These are phyloP conservation scores for Thymallus thymallus DNA, from an alignment of 2,113 vertebrate genomes.

Conservation along the genomic window DNA sequence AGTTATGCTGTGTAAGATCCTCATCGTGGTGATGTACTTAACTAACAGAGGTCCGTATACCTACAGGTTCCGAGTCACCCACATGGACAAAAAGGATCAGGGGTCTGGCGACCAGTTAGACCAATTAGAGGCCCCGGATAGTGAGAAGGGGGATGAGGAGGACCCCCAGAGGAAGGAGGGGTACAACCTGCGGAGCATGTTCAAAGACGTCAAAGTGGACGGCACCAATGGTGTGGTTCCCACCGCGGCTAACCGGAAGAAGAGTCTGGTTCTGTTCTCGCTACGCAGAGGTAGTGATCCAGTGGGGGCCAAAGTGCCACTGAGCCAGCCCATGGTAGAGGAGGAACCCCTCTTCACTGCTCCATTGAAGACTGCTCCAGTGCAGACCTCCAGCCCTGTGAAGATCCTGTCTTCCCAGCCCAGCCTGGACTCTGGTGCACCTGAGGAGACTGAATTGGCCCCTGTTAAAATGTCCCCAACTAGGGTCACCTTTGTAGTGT, in stretches of 20 bases:
- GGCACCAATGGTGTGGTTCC: constrained; percentile 39
- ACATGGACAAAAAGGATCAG: constrained; percentile 81
- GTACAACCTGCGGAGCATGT: constrained; percentile 72
- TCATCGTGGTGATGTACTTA: not conserved
- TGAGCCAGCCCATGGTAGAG: constrained; percentile 41
- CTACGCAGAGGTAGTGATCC: constrained; percentile 57
- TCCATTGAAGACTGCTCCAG: not conserved
- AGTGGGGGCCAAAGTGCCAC: constrained; percentile 21
- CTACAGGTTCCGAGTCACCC: constrained; percentile 87
- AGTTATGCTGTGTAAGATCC: not conserved
- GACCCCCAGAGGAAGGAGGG: constrained; percentile 33
- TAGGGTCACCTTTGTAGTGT: not conserved
- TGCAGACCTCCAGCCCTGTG: not conserved
- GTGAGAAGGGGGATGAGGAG: constrained; percentile 22
- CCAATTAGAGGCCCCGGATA: constrained; percentile 58
- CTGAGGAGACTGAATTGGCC: not conserved
- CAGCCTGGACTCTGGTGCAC: not conserved
- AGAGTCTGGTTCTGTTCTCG: constrained; percentile 53
- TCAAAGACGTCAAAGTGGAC: constrained; percentile 55
- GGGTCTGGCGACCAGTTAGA: constrained; percentile 55
- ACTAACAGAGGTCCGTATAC: not conserved
- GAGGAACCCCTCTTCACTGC: constrained; percentile 22
- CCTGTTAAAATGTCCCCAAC: not conserved
- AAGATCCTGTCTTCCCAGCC: not conserved
- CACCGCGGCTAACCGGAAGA: constrained; percentile 50